Percentiles rank a stretch among this genome's conserved stretches.
Evolutionary conservation across 2,888 invertebrate genomes (phyloP).

Genomic region (Drosophila setosimentum): DNA sequence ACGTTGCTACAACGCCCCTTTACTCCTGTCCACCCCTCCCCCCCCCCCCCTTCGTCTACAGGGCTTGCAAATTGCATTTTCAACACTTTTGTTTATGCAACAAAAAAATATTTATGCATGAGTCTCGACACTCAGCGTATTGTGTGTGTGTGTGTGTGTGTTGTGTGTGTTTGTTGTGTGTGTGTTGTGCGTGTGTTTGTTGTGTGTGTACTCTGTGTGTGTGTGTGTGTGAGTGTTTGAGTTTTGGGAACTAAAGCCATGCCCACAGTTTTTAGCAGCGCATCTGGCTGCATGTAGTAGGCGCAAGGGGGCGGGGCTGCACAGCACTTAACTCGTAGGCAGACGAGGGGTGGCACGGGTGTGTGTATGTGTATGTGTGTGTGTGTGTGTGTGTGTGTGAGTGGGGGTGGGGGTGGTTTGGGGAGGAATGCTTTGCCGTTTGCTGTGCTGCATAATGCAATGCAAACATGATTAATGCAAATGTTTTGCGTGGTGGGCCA

Average conservation of each 20-base stretch:
- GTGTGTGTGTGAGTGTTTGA: slow-evolving; percentile 32
- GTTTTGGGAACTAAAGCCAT: slow-evolving; percentile 46
- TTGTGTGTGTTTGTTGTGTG: slow-evolving; percentile 25
- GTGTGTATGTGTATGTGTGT: too few relatives aligned
- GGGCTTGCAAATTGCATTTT: slow-evolving; percentile 73
- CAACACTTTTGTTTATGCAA: slow-evolving; percentile 77
- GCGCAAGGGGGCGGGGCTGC: slow-evolving; percentile 2
- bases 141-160: background rate
- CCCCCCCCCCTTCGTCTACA: background rate
- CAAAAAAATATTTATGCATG: slow-evolving; percentile 78
- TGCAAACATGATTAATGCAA: slow-evolving; percentile 81
- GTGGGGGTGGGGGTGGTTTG: background rate
- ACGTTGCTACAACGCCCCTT: background rate
- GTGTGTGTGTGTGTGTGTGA: too few relatives aligned
- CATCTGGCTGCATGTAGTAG: slow-evolving; percentile 28
- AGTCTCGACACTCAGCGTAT: slow-evolving; percentile 34
- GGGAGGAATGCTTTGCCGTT: slow-evolving; percentile 36
- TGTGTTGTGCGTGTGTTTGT: slow-evolving; percentile 17
- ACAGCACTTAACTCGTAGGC: slow-evolving; percentile 51
- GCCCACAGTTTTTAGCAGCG: slow-evolving; percentile 37
- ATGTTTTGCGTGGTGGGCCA: slow-evolving; percentile 75
- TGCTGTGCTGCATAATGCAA: slow-evolving; percentile 77
- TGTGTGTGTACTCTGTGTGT: slow-evolving; percentile 34
- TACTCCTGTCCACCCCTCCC: background rate
- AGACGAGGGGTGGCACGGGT: background rate